A percentile compares a stretch with the other conserved stretches of the same genome.
Conservation (phyloP, 2,888 invertebrate species). For the Lissocephala sabroskyi region DNA sequence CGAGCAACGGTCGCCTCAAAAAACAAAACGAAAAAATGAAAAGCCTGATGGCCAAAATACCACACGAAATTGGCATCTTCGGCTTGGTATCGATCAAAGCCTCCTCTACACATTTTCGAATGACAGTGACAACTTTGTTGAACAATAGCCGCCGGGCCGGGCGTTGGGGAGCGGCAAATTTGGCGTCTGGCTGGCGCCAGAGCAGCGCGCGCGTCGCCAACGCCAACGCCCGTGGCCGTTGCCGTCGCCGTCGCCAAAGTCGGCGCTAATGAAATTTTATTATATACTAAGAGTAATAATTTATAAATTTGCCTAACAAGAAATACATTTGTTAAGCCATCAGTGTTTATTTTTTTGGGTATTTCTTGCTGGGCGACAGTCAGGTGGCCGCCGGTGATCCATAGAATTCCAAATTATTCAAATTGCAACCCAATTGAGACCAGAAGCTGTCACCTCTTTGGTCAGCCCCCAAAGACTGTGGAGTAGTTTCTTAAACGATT, state of each 20-base stretch:
- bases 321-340: conserved; percentile 53
- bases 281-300: conserved; percentile 56
- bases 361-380: conserved; percentile 9
- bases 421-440: too few species aligned
- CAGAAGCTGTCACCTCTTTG: too few species aligned
- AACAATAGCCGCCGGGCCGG: conserved; percentile 26
- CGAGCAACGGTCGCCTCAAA: conserved; percentile 5
- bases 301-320: conserved; percentile 59
- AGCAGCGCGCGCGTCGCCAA: conserved; percentile 34
- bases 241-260: conserved; percentile 36
- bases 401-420: too few species aligned
- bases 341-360: conserved; percentile 17
- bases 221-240: conserved; percentile 35
- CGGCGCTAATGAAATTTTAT: conserved; percentile 58
- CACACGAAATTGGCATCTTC: neutral
- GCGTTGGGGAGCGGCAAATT: too few species aligned
- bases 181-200: conserved; percentile 38
- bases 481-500: too few species aligned
- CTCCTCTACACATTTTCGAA: neutral
- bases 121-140: conserved; percentile 43
- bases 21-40: conserved; percentile 13
- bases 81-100: conserved; percentile 34
- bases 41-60: neutral
- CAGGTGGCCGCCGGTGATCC: too few species aligned
- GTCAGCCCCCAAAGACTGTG: too few species aligned